Percentiles rank a stretch among this genome's conserved stretches.
Evolutionary conservation across 2,888 invertebrate genomes (phyloP).

Genomic region (Heliconius charithonia): DNA sequence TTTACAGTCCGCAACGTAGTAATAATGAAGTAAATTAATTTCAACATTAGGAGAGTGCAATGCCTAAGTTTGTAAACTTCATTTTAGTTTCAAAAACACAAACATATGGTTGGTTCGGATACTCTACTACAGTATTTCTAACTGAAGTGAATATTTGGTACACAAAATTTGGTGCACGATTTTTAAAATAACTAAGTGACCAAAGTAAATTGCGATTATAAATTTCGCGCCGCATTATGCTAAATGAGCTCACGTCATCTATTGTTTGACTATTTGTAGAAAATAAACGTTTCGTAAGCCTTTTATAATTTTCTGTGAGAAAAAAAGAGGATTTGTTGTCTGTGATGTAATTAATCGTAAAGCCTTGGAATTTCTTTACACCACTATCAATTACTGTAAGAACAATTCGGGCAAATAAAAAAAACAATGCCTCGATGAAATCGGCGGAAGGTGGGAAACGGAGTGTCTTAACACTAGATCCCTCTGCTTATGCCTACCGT

Average conservation of each 20-base stretch:
- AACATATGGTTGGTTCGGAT: background rate
- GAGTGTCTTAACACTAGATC: too few relatives aligned
- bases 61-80: slow-evolving; percentile 16
- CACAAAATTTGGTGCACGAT: background rate
- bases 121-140: background rate
- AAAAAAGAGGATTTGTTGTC: background rate
- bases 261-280: background rate
- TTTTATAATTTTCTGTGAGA: background rate
- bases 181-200: background rate
- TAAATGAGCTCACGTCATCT: background rate
- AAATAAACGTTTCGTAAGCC: background rate
- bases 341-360: too few relatives aligned
- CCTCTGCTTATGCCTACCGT: too few relatives aligned
- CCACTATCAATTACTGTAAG: background rate
- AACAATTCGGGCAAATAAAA: background rate
- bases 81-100: background rate
- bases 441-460: too few relatives aligned
- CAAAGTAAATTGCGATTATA: background rate
- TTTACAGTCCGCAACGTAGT: slow-evolving; percentile 57
- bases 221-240: background rate
- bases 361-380: background rate
- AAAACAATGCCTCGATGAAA: too few relatives aligned
- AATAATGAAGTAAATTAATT: slow-evolving; percentile 44
- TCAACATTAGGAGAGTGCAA: slow-evolving; percentile 40
- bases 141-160: background rate